A percentile compares a stretch with the other conserved stretches of the same genome.
Evolutionary conservation across 2,113 vertebrate species (phyloP).

Genomic region (Ploceus nigricollis): DNA sequence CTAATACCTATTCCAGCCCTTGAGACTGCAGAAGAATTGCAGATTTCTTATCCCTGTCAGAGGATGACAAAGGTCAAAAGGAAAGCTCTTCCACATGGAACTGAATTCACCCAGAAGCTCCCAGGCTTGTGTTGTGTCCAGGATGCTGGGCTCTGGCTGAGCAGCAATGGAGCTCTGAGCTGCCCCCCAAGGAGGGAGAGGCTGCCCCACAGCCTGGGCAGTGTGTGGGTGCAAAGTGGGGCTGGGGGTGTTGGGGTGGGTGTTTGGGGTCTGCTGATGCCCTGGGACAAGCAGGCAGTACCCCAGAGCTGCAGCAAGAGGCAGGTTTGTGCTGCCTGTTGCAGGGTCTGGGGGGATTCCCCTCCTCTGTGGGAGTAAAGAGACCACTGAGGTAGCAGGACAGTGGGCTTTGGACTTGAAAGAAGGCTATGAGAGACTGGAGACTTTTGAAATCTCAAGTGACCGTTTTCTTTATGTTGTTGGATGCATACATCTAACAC

Average conservation of each 20-base stretch:
- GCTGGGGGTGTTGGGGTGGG: background rate
- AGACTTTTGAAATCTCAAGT: background rate
- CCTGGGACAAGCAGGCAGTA: background rate
- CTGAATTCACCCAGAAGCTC: background rate
- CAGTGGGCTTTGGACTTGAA: background rate
- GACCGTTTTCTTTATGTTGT: background rate
- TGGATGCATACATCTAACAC: fast-evolving
- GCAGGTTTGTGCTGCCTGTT: background rate
- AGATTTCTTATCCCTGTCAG: background rate
- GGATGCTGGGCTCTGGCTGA: background rate
- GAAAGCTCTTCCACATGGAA: background rate
- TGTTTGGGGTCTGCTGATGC: background rate
- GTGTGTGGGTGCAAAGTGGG: fast-evolving
- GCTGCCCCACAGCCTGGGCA: background rate
- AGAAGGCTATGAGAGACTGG: background rate
- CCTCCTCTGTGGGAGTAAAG: background rate
- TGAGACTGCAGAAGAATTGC: background rate
- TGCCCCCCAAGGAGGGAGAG: background rate
- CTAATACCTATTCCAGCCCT: background rate
- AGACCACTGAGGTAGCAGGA: fast-evolving
- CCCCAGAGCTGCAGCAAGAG: background rate
- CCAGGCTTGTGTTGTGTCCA: fast-evolving
- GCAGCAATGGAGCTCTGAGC: background rate
- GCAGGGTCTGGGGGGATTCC: background rate
- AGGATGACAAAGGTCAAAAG: background rate